A percentile compares a stretch with the other conserved stretches of the same genome.
phyloP scores from a whole-genome alignment of 2,113 vertebrate genomes.

The Paramisgurnus dabryanus region DNA sequence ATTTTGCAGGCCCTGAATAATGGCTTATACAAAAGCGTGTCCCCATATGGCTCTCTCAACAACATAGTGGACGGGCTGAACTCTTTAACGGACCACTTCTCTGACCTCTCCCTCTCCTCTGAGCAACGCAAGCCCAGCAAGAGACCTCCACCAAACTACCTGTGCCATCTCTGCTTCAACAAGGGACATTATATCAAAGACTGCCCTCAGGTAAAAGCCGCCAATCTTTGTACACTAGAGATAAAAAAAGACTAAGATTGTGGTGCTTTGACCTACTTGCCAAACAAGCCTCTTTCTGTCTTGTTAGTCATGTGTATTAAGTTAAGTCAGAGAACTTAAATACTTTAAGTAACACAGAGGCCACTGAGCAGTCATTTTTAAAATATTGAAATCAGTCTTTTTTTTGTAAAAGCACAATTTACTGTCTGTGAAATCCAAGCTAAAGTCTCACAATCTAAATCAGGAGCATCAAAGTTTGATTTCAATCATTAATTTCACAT shows the following conservation, averaged over 20 bases:
- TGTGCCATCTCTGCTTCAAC: slow-evolving; percentile 99
- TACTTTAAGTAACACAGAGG: background rate
- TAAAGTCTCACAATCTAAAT: no score
- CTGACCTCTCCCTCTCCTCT: slow-evolving; percentile 92
- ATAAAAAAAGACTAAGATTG: background rate
- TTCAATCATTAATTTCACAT: no score
- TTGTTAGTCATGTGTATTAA: slow-evolving; percentile 67
- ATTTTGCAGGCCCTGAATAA: slow-evolving; percentile 86
- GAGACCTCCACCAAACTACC: slow-evolving; percentile 95
- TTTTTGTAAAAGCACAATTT: background rate
- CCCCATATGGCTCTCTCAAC: slow-evolving; percentile 94
- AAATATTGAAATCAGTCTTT: background rate
- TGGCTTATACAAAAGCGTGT: slow-evolving; percentile 92
- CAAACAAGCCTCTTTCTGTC: slow-evolving; percentile 74
- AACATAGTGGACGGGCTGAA: slow-evolving; percentile 98
- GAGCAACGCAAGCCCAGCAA: slow-evolving; percentile 98
- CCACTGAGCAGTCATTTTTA: slow-evolving; percentile 8
- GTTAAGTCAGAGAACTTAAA: slow-evolving; percentile 37
- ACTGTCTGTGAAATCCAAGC: background rate
- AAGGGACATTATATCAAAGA: slow-evolving; percentile 99
- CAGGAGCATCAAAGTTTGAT: no score
- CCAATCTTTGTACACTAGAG: background rate
- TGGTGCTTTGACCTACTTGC: slow-evolving; percentile 72
- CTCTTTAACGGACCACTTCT: slow-evolving; percentile 97
- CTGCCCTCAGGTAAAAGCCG: slow-evolving; percentile 92